Conservation (phyloP, 1,140 invertebrate species). For the Ganaspis sp. region DNA sequence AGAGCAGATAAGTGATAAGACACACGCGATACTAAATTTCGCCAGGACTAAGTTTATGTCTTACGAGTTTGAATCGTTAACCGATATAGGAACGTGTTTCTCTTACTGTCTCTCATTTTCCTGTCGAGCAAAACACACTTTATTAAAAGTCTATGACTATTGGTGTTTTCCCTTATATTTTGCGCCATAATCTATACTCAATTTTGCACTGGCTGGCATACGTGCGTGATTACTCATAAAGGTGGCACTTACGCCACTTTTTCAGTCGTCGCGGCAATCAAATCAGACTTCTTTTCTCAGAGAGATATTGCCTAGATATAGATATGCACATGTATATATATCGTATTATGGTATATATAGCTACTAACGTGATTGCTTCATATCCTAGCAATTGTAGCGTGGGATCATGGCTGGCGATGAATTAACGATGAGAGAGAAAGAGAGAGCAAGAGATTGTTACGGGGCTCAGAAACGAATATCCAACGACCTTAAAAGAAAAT, state of each 20-base stretch:
- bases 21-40: conserved; percentile 28
- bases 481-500: conserved; percentile 11
- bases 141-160: no score
- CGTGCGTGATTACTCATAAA: conserved; percentile 6
- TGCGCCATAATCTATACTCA: background rate
- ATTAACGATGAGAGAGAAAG: conserved; percentile 25
- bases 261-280: conserved; percentile 1
- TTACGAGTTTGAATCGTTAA: conserved; percentile 9
- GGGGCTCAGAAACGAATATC: background rate
- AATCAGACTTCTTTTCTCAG: conserved; percentile 12
- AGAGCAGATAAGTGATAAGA: conserved; percentile 27
- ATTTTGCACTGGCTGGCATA: background rate
- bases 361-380: conserved; percentile 12
- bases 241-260: conserved; percentile 14
- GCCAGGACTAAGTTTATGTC: background rate
- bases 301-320: background rate
- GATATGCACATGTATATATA: background rate
- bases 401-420: conserved; percentile 16
- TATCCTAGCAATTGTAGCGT: conserved; percentile 30
- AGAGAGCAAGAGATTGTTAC: conserved; percentile 19
- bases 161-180: background rate
- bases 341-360: background rate
- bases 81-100: background rate
- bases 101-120: background rate
- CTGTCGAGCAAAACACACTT: no score